Percentiles rank a stretch among this genome's conserved stretches.
Evolutionary conservation across 2,113 vertebrate species (phyloP).

Genomic region (Marmota monax): DNA sequence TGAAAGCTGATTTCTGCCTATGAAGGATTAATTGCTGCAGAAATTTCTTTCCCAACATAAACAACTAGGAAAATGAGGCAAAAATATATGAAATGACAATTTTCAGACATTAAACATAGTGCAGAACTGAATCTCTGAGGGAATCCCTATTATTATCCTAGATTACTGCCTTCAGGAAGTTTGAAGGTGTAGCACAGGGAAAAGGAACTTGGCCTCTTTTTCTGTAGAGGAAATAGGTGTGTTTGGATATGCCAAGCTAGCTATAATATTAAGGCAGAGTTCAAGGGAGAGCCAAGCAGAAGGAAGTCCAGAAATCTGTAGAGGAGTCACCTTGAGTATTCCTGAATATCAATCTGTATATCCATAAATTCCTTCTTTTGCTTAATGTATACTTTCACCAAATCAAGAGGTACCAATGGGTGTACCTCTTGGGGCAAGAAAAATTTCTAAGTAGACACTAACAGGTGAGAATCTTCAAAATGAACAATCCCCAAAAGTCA

Average conservation of each 20-base stretch:
- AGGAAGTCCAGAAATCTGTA: neutral
- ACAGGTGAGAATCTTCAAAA: neutral
- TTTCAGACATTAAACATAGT: neutral
- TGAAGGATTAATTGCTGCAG: constrained; percentile 1
- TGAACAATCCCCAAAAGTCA: constrained; percentile 5
- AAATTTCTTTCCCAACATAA: neutral
- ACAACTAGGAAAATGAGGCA: neutral
- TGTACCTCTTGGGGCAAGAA: neutral
- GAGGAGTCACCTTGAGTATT: neutral
- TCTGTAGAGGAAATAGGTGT: neutral
- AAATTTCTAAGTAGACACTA: neutral
- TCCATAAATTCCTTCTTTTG: neutral
- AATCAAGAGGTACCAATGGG: no score
- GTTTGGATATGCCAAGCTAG: neutral
- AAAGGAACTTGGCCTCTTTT: neutral
- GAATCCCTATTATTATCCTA: neutral
- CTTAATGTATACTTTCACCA: no score
- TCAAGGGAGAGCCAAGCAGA: neutral
- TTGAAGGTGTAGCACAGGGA: neutral
- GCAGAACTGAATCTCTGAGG: neutral
- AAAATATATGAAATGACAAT: neutral
- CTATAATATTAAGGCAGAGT: neutral
- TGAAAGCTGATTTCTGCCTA: constrained; percentile 3
- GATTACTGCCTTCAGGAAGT: neutral
- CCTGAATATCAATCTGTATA: neutral